Conservation (phyloP, 35 echinoderm and acorn worm species). For the Heliocidaris tuberculata region DNA sequence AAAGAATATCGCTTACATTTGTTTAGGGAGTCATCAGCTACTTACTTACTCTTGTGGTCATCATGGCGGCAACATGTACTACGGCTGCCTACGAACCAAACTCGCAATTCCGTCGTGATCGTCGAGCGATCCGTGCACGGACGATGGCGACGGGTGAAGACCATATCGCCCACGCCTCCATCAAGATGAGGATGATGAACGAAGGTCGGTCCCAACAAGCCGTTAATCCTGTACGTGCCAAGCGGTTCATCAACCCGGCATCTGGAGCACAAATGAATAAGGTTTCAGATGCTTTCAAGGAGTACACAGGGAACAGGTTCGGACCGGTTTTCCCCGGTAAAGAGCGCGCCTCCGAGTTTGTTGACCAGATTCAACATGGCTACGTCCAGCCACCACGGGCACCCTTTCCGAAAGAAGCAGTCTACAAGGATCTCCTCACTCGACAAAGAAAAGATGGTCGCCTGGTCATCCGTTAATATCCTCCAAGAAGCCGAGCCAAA, state of each 20-base stretch:
- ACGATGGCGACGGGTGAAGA: constrained; percentile 31
- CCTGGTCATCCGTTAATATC: background rate
- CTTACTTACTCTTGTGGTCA: background rate
- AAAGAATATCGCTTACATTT: background rate
- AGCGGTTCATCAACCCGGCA: constrained; percentile 13
- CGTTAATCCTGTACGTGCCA: background rate
- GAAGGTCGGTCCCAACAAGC: background rate
- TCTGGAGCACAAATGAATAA: background rate
- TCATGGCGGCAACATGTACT: background rate
- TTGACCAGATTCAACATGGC: constrained; percentile 23
- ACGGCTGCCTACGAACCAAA: background rate
- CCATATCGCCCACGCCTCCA: constrained; percentile 30
- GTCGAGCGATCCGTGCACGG: constrained; percentile 24
- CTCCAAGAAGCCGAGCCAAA: background rate
- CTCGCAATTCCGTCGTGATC: background rate
- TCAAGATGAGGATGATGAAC: constrained; percentile 38
- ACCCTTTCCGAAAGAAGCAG: background rate
- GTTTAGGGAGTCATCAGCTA: background rate
- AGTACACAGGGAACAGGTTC: background rate
- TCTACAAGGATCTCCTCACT: background rate
- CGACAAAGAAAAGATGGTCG: constrained; percentile 17
- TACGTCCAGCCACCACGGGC: background rate
- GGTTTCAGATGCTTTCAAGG: background rate
- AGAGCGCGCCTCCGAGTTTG: constrained; percentile 1
- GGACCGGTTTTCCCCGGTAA: background rate